phyloP scores from a whole-genome alignment of 2,113 vertebrate species.

The Synchiropus splendidus region DNA sequence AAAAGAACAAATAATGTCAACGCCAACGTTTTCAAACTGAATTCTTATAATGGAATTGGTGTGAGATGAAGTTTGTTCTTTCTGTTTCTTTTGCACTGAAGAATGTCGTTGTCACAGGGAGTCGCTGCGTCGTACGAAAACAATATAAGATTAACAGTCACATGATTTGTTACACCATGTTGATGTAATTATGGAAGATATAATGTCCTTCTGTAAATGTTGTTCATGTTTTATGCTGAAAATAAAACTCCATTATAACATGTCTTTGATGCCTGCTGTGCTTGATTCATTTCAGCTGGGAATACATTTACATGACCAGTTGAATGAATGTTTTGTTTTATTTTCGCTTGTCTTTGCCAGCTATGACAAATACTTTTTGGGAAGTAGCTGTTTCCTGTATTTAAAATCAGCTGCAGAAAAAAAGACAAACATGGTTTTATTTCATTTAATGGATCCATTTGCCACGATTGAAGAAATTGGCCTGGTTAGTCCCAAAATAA shows the following conservation, averaged over 20 bases:
- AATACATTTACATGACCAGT: no score
- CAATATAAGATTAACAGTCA: constrained; percentile 74
- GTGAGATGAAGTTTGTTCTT: constrained; percentile 49
- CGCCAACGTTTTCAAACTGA: constrained; percentile 2
- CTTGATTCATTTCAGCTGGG: no score
- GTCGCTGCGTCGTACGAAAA: constrained; percentile 68
- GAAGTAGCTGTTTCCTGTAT: no score
- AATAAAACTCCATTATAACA: constrained; percentile 83
- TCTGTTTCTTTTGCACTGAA: constrained; percentile 75
- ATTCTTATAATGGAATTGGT: constrained; percentile 24
- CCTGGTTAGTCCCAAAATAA: no score
- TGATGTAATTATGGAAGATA: constrained; percentile 92
- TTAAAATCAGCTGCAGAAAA: no score
- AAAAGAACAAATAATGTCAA: constrained; percentile 8
- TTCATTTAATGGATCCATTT: no score
- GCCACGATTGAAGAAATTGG: no score
- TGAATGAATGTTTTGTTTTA: no score
- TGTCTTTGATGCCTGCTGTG: constrained; percentile 1
- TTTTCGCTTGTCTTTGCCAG: no score
- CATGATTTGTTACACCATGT: constrained; percentile 86
- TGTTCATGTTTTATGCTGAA: constrained; percentile 80
- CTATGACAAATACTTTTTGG: no score
- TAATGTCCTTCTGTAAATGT: constrained; percentile 91
- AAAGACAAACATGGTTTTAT: no score
- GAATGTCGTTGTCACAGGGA: constrained; percentile 62